Percentiles rank a stretch among this genome's conserved stretches.
Conservation (phyloP, 2,888 invertebrate genomes). For the Cephalotes varians region DNA sequence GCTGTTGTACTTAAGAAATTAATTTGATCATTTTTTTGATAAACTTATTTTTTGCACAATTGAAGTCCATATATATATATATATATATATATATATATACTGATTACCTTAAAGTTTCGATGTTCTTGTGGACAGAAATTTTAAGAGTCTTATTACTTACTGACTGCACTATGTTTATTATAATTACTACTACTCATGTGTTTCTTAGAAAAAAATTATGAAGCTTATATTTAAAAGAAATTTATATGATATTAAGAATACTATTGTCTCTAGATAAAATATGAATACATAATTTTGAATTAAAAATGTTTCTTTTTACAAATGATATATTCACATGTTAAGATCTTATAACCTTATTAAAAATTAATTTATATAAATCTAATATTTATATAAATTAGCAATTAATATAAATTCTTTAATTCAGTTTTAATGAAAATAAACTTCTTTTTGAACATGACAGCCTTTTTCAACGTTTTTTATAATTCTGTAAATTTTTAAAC, state of each 20-base stretch:
- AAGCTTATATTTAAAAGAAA: not conserved
- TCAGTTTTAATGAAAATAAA: not conserved
- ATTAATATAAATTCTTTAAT: not conserved
- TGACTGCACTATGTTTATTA: not conserved
- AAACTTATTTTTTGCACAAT: not conserved
- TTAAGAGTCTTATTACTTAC: not conserved
- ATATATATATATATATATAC: not conserved
- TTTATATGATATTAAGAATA: not conserved
- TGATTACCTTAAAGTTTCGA: not conserved
- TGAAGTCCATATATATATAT: not conserved
- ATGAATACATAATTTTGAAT: not conserved
- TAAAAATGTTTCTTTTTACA: constrained; percentile 1
- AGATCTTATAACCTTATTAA: not conserved
- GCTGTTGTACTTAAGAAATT: not conserved
- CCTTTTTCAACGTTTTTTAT: not conserved
- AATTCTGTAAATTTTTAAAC: not conserved
- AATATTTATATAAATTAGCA: not conserved
- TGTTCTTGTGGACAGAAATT: constrained; percentile 5
- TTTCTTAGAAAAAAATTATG: not conserved
- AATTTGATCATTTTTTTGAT: not conserved
- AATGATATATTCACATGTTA: constrained; percentile 1
- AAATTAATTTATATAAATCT: no score
- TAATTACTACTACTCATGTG: not conserved
- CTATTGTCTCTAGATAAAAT: not conserved
- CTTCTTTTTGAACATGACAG: not conserved